Evolutionary conservation across 2,888 invertebrate species (phyloP), one percentile per base, ranked within the genome.

Genomic region (Melanargia galathea): DNA sequence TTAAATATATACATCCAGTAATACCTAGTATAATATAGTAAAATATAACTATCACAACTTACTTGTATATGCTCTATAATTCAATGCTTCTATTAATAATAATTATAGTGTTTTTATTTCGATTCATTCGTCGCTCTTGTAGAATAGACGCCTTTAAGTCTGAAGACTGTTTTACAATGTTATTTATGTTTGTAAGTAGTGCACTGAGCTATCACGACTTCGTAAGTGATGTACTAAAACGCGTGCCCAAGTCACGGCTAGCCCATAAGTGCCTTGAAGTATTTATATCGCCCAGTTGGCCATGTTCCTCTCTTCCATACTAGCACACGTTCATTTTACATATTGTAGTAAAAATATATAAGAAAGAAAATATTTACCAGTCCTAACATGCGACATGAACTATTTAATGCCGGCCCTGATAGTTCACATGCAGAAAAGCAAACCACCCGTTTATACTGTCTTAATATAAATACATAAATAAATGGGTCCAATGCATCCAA

Each of bases 151-250:
- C 51, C 18, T 13, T 33, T 20, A 18, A 52, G 18, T 13, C 7
- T 20, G 20, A 11, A 13, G 18, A 13, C 52, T 10, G 35, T 35
- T 52, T 52, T 18, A 35, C 33, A 13, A 6, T 20, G 33, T 52
- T 33, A 20, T 35, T 52, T 52, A 52, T 52, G 52, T 52, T 52
- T 35, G 22, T 20, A 20, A 5, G 18, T 18, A 35, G 52, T 10
- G 33, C 51, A 52, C 13, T 20, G 35, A 52, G 52, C 33, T 35
- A 52, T 52, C 52, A 52, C 52, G 52, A 52, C 33, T 20, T 52
- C 20, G 33, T 20, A 49, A 52, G 52, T 52, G 52, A 52, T 52
- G 52, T 35, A 52, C 52, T 52, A 52, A 52, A 52, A 35, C 52
- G 52, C 52, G 52, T 52, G 35, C 35, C 35, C 13, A 20, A 52